These are phyloP conservation scores for Meloe dianella DNA, from an alignment of 2,888 invertebrate genomes.

Conservation along the genomic window DNA sequence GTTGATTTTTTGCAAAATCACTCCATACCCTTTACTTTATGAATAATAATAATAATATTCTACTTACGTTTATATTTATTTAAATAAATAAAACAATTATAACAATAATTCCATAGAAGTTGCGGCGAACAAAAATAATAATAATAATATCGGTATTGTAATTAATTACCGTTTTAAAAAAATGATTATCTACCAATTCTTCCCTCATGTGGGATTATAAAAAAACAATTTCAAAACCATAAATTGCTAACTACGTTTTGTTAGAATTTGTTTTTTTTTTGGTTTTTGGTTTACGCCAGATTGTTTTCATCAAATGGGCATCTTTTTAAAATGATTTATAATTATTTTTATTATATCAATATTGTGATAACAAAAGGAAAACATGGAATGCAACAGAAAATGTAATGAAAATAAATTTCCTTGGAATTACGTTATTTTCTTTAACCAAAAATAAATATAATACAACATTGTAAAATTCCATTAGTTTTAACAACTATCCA, in stretches of 20 bases:
- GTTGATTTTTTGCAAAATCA: too few species aligned
- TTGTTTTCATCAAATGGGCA: background rate
- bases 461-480: background rate
- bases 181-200: too few species aligned
- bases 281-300: background rate
- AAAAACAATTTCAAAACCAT: background rate
- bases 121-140: too few species aligned
- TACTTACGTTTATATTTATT: background rate
- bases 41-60: background rate
- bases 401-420: background rate
- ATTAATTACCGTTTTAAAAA: too few species aligned
- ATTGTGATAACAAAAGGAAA: background rate
- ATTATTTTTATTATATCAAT: slow-evolving; percentile 3
- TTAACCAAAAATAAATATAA: background rate
- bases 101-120: background rate
- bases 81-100: background rate
- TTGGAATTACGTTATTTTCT: background rate
- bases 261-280: background rate
- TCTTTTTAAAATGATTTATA: background rate
- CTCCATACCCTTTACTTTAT: background rate
- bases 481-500: background rate
- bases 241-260: background rate
- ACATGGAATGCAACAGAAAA: background rate
- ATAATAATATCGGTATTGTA: too few species aligned
- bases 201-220: background rate